Evolutionary conservation across 2,797 vertebrate species (phyloP), one percentile per base, ranked within the genome.

Genomic region (Macroramphosus scolopax): DNA sequence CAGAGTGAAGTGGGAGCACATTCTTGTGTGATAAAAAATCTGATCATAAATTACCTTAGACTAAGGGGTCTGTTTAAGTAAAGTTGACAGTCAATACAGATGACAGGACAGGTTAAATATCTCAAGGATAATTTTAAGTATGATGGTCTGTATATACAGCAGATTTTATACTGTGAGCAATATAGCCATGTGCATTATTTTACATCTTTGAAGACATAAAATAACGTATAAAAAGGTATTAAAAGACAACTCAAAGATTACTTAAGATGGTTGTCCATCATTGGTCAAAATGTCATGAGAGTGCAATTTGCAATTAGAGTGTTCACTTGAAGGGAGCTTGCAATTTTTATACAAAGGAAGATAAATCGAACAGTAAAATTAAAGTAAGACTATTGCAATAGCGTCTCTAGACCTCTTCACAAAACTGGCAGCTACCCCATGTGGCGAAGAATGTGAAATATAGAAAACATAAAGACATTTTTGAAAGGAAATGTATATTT

Each of bases 351-450:
- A n/a, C 33, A 51, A 72, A 51, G 5, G 33, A 39, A 42, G 13
- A 2, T 34, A 51, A n/a, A n/a, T n/a, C n/a, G n/a, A n/a, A n/a
- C n/a, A n/a, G n/a, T n/a, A n/a, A 4, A 38, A 37, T 43, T 48
- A 2, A 35, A 26, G 39, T 54, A 5, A 56, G 7, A 32, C 10
- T 51, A 32, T 45, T 56, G 13, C 15, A 35, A 14, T 25, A 41
- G 43, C 43, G 32, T 50, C 14, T 24, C 39, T 53, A 46, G 31
- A 52, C 45, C 32, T 42, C 37, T 54, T 37, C 30, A 66, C 15
- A 55, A 75, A 83, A 77, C 63, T 85, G 83, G 82, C 81, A 87
- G 78, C 86, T 87, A 78, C 72, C 53, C 59, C 38, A 58, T 43
- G 52, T 62, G 73, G 62, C 52, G 54, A 68, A 69, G 58, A 83